Base-by-base conservation (phyloP, 1,140 invertebrate genomes). In the Solenopsis fugax region DNA sequence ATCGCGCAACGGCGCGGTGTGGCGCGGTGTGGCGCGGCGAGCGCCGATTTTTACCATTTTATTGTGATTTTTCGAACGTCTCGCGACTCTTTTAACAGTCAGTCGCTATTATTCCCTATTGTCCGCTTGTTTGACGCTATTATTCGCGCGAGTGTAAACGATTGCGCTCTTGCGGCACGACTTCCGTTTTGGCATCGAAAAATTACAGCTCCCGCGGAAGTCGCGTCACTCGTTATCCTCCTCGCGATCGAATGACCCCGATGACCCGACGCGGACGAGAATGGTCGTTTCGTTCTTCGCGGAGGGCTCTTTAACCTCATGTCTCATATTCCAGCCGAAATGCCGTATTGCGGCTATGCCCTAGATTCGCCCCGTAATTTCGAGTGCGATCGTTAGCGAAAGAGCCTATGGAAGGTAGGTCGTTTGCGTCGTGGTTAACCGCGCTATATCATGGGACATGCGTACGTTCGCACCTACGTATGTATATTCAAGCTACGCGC, bases 361-460 rank as follows among this genome's bases (percentile, higher is more conserved):
- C 89, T 80, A 90, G 89, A 90, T 90, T 89, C 75, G 34, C 37
- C 45, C 18, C 64, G 77, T 87, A 90, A 89, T 89, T 90, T 84
- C 5, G 77, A 69, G 89, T 89, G 58, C 88, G 89, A 90, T 90
- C 89, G 89, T 90, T 90, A 90, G 81, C 85, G 89, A 89, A 90
- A 90, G 89, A 89, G 88, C 88, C 89, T 52, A 60, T 18, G 48
- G 48, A 88, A 69, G 87, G 77, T 37, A 76, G 77, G 56, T 82
- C 89, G 88, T 87, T 89, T 78, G 37, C 78, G 72, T 78, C 58
- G 18, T 18, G 64, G 50, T 71, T 87, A 77, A 84, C 72, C 85
- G 85, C 72, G 65, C 64, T 87, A 50, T 90, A 75, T 60, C 76
- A 48, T 16, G 10, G 58, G 48, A 64, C 60, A 24, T 54, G 72